These are phyloP conservation scores for Ia io DNA, from an alignment of 2,113 vertebrate genomes.

Conservation along the genomic window DNA sequence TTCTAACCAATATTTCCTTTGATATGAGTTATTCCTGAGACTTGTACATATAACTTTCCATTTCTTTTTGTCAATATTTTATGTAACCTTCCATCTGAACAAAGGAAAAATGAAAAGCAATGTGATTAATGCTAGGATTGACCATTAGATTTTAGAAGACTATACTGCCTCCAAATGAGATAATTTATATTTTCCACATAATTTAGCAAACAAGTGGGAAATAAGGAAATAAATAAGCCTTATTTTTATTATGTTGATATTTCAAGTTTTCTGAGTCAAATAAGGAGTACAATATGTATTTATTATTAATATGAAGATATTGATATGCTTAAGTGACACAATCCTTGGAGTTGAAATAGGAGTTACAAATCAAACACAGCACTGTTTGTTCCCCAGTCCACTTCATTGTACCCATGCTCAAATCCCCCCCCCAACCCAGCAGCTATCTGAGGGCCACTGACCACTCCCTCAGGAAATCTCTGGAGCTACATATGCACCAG, in stretches of 20 bases:
- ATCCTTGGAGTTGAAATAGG: neutral
- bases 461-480: neutral
- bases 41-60: neutral
- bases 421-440: neutral
- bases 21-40: neutral
- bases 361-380: neutral
- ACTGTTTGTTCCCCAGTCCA: neutral
- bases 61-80: slow-evolving; percentile 1
- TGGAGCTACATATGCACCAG: neutral
- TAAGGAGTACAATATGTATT: neutral
- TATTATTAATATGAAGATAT: neutral
- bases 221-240: slow-evolving; percentile 6
- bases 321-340: neutral
- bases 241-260: neutral
- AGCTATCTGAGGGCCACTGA: neutral
- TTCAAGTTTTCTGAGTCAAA: slow-evolving; percentile 20
- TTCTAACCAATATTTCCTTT: slow-evolving; percentile 31
- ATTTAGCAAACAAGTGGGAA: slow-evolving; percentile 21
- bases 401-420: neutral
- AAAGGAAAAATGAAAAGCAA: slow-evolving; percentile 3
- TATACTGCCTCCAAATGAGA: slow-evolving; percentile 26
- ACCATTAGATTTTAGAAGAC: slow-evolving; percentile 11
- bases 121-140: neutral
- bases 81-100: neutral
- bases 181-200: slow-evolving; percentile 14